Evolutionary conservation across 2,888 invertebrate species (phyloP), one percentile per base, ranked within the genome.

Genomic region (Melipona beecheii): DNA sequence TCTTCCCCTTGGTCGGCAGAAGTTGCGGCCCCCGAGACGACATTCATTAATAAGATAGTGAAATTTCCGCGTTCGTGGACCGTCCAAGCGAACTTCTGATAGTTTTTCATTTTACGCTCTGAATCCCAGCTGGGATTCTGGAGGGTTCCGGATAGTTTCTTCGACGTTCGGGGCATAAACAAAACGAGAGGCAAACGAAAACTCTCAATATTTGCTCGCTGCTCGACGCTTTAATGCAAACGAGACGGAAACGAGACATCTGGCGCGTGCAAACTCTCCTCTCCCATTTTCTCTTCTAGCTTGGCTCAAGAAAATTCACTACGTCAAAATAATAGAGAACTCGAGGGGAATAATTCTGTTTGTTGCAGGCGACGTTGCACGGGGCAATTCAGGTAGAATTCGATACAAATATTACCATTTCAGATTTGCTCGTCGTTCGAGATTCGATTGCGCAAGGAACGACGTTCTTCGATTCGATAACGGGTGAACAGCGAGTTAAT

Each of bases 1-100:
- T 76, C 62, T 36, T 65, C 36, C 60, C 56, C 43, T 21, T 24
- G 43, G 78, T 24, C 65, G 64, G 60, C 70, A 65, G 64, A 80
- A 85, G 71, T 83, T 84, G 75, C 64, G 49, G 74, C 69, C 78
- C 66, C 54, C 50, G 58, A 77, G 66, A 74, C 75, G 60, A 65
- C 60, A 78, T 84, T 68, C 74, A 85, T 87, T 87, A 83, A 79
- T 78, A 85, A 84, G 76, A 65, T 85, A 81, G 60, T 77, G 60
- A 76, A 81, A 87, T 78, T 65, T 75, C 69, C 58, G 66, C 50
- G 73, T 24, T 60, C 27, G 54, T 19, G 60, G 71, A 69, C 74
- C 36, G 75, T 64, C 54, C 62, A 54, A 62, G 72, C 31, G 64
- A 86, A 87, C 71, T 87, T 87, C 13, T 36, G 78, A 27, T 65